These are phyloP conservation scores for Ctenochaetus hawaiiensis DNA, from an alignment of 2,797 vertebrate genomes.

Conservation along the genomic window DNA sequence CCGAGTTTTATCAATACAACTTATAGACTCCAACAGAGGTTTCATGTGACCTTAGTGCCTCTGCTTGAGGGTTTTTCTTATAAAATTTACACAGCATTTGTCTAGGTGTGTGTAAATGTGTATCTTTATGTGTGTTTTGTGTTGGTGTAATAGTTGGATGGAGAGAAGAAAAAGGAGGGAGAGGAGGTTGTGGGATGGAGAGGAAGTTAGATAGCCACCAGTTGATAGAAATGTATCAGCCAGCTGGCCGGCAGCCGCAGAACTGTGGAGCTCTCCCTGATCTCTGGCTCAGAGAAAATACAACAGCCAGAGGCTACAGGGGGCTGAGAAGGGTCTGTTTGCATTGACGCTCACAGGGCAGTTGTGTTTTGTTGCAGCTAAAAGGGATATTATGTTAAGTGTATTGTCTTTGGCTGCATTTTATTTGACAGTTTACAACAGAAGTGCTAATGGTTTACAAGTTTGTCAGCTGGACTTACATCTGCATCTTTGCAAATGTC, in stretches of 20 bases:
- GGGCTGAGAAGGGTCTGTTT: constrained; percentile 41
- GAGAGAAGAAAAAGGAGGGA: constrained; percentile 14
- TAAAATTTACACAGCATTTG: constrained; percentile 17
- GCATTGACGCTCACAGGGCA: constrained; percentile 25
- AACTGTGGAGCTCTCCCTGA: constrained; percentile 57
- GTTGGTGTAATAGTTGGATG: constrained; percentile 31
- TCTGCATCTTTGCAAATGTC: constrained; percentile 4
- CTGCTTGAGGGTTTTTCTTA: neutral
- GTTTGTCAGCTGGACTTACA: constrained; percentile 2
- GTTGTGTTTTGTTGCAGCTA: constrained; percentile 30
- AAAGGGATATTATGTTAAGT: constrained; percentile 11
- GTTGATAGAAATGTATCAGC: constrained; percentile 66
- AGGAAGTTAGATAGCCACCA: constrained; percentile 70
- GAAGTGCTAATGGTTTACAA: neutral
- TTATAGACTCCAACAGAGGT: constrained; percentile 53
- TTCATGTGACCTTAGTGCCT: constrained; percentile 12
- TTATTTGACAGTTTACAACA: neutral
- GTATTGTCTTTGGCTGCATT: constrained; percentile 1
- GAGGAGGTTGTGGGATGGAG: constrained; percentile 49
- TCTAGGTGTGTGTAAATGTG: constrained; percentile 2
- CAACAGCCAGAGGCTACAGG: constrained; percentile 66
- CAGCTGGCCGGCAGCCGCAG: constrained; percentile 68
- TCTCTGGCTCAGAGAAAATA: constrained; percentile 69
- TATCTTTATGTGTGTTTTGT: constrained; percentile 8
- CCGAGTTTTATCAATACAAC: constrained; percentile 36